A percentile compares a stretch with the other conserved stretches of the same genome.
phyloP scores from a whole-genome alignment of 1,140 invertebrate genomes.

The Orchestia grillus region DNA sequence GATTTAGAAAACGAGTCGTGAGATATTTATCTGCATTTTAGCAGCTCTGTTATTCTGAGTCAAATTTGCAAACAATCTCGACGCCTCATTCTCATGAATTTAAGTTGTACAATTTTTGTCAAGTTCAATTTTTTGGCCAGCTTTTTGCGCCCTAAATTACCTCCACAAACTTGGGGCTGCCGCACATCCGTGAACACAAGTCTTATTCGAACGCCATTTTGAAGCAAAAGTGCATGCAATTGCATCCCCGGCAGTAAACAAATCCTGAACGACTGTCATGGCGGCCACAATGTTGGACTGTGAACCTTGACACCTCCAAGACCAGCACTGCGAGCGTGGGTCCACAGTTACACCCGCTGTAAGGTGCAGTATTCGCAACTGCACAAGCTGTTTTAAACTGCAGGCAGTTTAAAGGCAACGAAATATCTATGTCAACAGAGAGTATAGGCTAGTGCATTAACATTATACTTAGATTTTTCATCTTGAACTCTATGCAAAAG shows the following conservation, averaged over 20 bases:
- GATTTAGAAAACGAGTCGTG: background rate
- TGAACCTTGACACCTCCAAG: background rate
- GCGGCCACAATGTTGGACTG: background rate
- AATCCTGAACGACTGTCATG: background rate
- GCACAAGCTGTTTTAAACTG: too few relatives aligned
- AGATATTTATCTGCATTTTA: background rate
- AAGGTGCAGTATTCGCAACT: background rate
- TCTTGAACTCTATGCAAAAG: too few relatives aligned
- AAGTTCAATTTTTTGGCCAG: background rate
- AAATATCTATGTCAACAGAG: background rate
- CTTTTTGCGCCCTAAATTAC: background rate
- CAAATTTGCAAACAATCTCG: background rate
- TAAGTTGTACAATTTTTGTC: background rate
- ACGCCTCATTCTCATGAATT: background rate
- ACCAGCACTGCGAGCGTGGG: background rate
- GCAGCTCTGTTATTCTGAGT: background rate
- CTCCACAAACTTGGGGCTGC: background rate
- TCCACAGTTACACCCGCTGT: background rate
- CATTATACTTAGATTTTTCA: too few relatives aligned
- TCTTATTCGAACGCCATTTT: background rate
- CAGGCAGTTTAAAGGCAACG: background rate
- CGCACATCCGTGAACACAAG: background rate
- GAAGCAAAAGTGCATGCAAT: background rate
- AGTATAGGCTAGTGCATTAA: too few relatives aligned
- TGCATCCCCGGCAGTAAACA: background rate